These are phyloP conservation scores for Stictonetta naevosa DNA, from an alignment of 2,113 vertebrate species.

Conservation along the genomic window DNA sequence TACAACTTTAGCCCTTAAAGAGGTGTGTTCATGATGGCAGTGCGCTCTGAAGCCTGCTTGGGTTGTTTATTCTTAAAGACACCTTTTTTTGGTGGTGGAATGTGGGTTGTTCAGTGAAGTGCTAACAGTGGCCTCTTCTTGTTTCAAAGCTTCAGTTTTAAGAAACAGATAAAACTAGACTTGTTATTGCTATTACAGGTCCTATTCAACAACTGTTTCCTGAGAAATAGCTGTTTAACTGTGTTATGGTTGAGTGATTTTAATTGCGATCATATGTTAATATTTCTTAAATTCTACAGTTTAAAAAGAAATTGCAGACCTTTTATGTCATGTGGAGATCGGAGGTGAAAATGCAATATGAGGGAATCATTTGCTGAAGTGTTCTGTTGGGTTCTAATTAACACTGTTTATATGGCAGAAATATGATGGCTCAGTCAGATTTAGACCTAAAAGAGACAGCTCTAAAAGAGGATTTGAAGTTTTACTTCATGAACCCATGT, in stretches of 20 bases:
- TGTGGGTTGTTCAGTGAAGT: neutral
- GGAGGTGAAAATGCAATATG: neutral
- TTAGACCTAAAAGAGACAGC: slow-evolving; percentile 75
- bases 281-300: neutral
- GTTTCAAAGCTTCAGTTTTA: neutral
- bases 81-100: neutral
- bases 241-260: neutral
- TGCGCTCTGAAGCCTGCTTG: neutral
- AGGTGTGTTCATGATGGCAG: neutral
- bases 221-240: neutral
- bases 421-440: slow-evolving; percentile 74
- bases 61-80: neutral
- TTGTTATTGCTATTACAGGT: neutral
- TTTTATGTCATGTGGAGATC: neutral
- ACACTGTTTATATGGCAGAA: slow-evolving; percentile 69
- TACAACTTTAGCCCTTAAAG: neutral
- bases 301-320: neutral
- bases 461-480: slow-evolving; percentile 91
- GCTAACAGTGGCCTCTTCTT: neutral
- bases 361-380: neutral
- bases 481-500: slow-evolving; percentile 98
- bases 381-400: slow-evolving; percentile 2
- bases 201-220: neutral
- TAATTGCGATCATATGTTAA: neutral
- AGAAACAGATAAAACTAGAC: neutral